These are phyloP conservation scores for Drosophila formosana DNA, from an alignment of 2,888 invertebrate species.

Conservation along the genomic window DNA sequence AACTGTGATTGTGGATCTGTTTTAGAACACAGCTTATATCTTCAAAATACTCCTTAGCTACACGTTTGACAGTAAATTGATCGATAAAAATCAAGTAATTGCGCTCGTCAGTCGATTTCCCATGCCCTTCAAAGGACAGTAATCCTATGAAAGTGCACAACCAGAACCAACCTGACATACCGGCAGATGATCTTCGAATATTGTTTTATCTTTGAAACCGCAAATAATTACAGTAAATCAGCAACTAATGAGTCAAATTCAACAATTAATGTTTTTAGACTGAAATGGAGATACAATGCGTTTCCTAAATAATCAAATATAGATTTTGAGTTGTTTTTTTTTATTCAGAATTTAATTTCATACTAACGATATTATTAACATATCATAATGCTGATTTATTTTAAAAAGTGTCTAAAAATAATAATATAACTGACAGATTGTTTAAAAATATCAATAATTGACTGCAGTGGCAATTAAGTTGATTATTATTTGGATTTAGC, in stretches of 20 bases:
- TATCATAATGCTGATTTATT: too few species aligned
- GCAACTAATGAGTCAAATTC: not conserved
- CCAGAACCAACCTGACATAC: slow-evolving; percentile 19
- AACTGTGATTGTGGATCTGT: slow-evolving; percentile 12
- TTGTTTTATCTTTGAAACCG: not conserved
- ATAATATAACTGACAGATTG: too few species aligned
- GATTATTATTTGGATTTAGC: too few species aligned
- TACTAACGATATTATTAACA: too few species aligned
- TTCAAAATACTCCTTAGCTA: slow-evolving; percentile 7
- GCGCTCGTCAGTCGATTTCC: not conserved
- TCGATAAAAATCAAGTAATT: slow-evolving; percentile 36
- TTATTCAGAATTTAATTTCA: too few species aligned
- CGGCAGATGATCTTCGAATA: not conserved
- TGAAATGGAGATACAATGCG: not conserved
- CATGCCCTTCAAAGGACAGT: not conserved
- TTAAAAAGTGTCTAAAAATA: too few species aligned
- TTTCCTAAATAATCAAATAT: not conserved
- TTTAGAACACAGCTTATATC: slow-evolving; percentile 9
- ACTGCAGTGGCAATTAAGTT: too few species aligned
- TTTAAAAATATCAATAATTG: too few species aligned
- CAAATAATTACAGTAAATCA: slow-evolving; percentile 1
- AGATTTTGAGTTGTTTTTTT: not conserved
- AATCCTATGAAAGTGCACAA: slow-evolving; percentile 18
- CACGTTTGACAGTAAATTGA: slow-evolving; percentile 8
- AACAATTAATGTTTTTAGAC: not conserved